Evolutionary conservation across 1,140 invertebrate genomes (phyloP), one percentile per base, ranked within the genome.

Genomic region (Macrostomum lignano): DNA sequence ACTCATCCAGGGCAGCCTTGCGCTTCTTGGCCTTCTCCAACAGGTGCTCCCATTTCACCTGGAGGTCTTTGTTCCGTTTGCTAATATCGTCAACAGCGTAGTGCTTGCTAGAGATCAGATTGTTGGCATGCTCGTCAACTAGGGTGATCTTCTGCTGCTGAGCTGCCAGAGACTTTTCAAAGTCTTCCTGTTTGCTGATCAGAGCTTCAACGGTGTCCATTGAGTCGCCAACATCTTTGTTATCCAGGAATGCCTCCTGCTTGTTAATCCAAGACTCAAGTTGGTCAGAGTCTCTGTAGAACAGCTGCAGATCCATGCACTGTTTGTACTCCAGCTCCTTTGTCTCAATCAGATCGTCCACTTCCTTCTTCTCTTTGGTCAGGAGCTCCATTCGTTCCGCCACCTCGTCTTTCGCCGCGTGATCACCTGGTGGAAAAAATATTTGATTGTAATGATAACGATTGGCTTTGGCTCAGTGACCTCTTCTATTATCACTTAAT

Each of bases 231-330:
- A 94, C 61, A 55, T 94, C 84, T 46, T 91, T 76, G 53, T 94
- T 96, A 7, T 78, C 74, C 23, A 96, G 61, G 60, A 96, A 96
- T 3, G 84, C 81, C 67, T 91, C 81, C 52, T 91, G 82, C 52
- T 93, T 91, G 21, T 78, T 77, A 78, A 91, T 88, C 81, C 81
- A 91, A 4, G 82, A 78, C 50, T 91, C 82, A 4, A 82, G 82
- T 58, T 94, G 84, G 55, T 94, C 86, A 1, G 65, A 66, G 49
- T 94, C 86, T 25, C 88, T 65, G 49, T 94, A 93, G 57, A 94
- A 94, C 1, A 94, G 63, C 57, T 96, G 88, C 43, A 96, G 62
- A 56, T 96, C 88, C 82, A 94, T 88, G 58, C 88, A 96, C 60
- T 96, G 86, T 50, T 94, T 82, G 49, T 96, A 96, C 10, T 93